These are phyloP conservation scores for Sebastolobus alascanus DNA, from an alignment of 2,797 vertebrate species.

Conservation along the genomic window DNA sequence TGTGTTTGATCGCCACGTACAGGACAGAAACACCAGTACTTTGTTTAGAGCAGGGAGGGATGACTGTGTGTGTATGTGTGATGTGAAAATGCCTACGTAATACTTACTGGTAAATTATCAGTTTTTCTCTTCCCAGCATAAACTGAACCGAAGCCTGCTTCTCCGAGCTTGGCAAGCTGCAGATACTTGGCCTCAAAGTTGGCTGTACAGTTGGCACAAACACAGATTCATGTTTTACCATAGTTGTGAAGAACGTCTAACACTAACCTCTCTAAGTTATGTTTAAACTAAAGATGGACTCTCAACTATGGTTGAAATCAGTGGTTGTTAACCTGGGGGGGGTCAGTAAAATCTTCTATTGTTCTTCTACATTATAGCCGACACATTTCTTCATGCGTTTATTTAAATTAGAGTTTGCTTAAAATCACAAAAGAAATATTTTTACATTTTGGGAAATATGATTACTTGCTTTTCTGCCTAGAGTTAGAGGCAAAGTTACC, in stretches of 20 bases:
- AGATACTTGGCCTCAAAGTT: background rate
- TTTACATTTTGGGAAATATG: too few relatives aligned
- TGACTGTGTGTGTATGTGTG: background rate
- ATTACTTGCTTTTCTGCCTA: background rate
- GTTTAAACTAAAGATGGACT: too few relatives aligned
- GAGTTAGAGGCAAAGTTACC: background rate
- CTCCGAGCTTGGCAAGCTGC: background rate
- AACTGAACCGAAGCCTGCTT: background rate
- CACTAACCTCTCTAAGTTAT: too few relatives aligned
- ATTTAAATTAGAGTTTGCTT: too few relatives aligned
- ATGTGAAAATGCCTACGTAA: background rate
- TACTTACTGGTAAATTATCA: background rate
- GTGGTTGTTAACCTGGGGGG: too few relatives aligned
- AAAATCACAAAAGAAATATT: too few relatives aligned
- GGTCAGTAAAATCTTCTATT: too few relatives aligned
- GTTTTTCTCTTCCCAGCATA: background rate
- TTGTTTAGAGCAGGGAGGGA: background rate
- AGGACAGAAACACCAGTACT: background rate
- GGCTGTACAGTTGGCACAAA: background rate
- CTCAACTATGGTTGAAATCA: too few relatives aligned
- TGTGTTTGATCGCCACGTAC: background rate
- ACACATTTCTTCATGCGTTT: too few relatives aligned
- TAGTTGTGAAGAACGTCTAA: too few relatives aligned
- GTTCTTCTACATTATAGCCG: too few relatives aligned
- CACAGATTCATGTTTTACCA: background rate